phyloP scores from a whole-genome alignment of 2,113 vertebrate species.

The Lutjanus erythropterus region DNA sequence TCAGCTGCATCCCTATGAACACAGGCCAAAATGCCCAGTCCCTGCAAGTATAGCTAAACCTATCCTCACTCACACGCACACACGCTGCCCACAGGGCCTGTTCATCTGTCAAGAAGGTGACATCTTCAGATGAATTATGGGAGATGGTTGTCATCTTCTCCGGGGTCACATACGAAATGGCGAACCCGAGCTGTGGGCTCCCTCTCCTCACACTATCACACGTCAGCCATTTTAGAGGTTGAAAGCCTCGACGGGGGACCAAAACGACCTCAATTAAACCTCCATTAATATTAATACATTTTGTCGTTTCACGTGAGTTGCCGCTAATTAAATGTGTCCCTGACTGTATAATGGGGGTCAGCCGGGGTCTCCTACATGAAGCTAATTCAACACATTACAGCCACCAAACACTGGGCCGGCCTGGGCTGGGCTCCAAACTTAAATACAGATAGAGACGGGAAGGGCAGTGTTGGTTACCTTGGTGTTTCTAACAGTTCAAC shows the following conservation, averaged over 20 bases:
- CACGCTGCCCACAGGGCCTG: slow-evolving; percentile 60
- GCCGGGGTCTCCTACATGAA: slow-evolving; percentile 68
- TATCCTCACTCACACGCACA: slow-evolving; percentile 28
- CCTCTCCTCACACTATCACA: slow-evolving; percentile 68
- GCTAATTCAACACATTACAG: slow-evolving; percentile 75
- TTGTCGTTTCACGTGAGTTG: slow-evolving; percentile 82
- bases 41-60: slow-evolving; percentile 34
- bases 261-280: slow-evolving; percentile 84
- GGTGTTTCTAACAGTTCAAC: background rate
- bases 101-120: slow-evolving; percentile 80
- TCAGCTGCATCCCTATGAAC: background rate
- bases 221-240: slow-evolving; percentile 83
- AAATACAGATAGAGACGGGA: slow-evolving; percentile 46
- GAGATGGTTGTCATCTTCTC: slow-evolving; percentile 78
- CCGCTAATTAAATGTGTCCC: slow-evolving; percentile 82
- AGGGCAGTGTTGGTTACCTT: slow-evolving; percentile 13
- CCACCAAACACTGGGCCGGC: slow-evolving; percentile 33
- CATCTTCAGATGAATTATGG: slow-evolving; percentile 82
- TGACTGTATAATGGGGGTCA: slow-evolving; percentile 81
- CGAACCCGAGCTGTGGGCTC: slow-evolving; percentile 47
- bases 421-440: slow-evolving; percentile 34
- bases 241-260: slow-evolving; percentile 78
- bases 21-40: slow-evolving; percentile 30
- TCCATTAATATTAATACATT: slow-evolving; percentile 84
- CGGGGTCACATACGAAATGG: slow-evolving; percentile 76